Base-by-base conservation (phyloP, 2,113 vertebrate species). In the Epinephelus moara region DNA sequence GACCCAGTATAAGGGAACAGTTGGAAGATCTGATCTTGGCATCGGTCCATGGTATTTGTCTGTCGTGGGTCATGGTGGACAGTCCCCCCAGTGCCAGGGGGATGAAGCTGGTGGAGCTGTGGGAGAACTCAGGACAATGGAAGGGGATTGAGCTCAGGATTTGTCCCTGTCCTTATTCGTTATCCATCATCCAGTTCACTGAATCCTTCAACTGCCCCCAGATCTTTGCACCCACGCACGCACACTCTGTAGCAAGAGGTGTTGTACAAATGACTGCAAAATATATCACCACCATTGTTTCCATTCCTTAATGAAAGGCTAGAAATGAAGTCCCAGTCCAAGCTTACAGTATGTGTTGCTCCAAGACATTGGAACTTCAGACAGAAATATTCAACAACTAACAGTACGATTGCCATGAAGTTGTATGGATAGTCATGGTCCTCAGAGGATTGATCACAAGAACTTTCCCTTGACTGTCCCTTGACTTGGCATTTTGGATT, bases 121-220 rank as follows among this genome's bases (percentile, higher is more conserved):
- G 86, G 80, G 85, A 89, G 82, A 70, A 64, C 49, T 85, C 64
- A 55, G 80, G 56, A 90, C 91, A 91, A 90, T 85, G 67, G 84
- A 53, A 67, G 42, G 45, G 81, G 76, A 80, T 67, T 89, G 71
- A 82, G 75, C 76, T 73, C 70, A 80, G 88, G 88, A 87, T 91
- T 91, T 92, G 78, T 80, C 55, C 81, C 73, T 88, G 91, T 92
- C 90, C 75, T 70, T 84, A 72, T 80, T 91, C 53, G 53, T 90
- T 82, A 88, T 49, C 75, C 84, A 61, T 91, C 87, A 87, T 84
- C 30, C 86, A 88, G 86, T 84, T 89, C 88, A 91, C 27, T 91
- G 89, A 90, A 85, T 84, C 55, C 70, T 70, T 70, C 71, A 52
- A 21, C 68, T 71, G 55, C 17, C 56, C 53, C 25, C 70, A 37